phyloP scores from a whole-genome alignment of 1,140 invertebrate species.

The Cydia strobilella region DNA sequence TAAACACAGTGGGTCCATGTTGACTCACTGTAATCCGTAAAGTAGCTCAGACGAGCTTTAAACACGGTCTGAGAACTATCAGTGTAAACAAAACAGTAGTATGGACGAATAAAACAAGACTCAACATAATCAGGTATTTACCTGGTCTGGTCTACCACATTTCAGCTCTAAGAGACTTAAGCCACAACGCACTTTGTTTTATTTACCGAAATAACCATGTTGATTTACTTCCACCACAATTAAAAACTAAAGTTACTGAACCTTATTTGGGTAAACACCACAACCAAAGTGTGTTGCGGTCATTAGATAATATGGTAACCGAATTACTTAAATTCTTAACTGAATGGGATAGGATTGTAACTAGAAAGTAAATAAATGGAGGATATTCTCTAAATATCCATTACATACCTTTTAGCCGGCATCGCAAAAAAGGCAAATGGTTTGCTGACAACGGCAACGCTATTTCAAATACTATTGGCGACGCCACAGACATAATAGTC shows the following conservation, averaged over 20 bases:
- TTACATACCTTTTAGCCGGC: slow-evolving; percentile 13
- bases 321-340: background rate
- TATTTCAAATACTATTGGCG: background rate
- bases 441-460: slow-evolving; percentile 6
- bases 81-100: background rate
- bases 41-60: slow-evolving; percentile 2
- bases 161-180: no score
- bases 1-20: background rate
- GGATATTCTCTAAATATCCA: background rate
- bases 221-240: no score
- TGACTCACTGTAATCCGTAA: slow-evolving; percentile 3
- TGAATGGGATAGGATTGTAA: background rate
- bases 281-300: no score
- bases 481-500: background rate
- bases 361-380: background rate
- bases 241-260: no score
- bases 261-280: no score
- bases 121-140: no score
- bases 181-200: no score
- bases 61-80: background rate
- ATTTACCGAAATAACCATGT: no score
- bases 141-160: no score
- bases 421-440: background rate
- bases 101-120: no score
- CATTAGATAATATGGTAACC: no score